Evolutionary conservation across 2,888 invertebrate genomes (phyloP).

Genomic region (Diarsia rubi): DNA sequence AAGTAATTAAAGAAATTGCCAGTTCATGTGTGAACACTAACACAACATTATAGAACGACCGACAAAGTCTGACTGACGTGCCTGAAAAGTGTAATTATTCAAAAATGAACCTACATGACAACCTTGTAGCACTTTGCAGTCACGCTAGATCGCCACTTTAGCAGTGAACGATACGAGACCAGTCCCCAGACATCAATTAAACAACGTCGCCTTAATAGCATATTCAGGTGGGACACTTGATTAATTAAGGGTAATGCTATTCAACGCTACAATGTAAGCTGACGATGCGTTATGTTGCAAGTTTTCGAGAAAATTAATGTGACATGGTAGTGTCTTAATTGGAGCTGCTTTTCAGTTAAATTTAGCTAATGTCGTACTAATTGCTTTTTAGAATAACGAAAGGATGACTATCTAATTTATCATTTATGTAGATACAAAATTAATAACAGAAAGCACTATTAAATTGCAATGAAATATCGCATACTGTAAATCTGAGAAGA

Average conservation of each 20-base stretch:
- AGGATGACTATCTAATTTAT: background rate
- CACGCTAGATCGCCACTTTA: background rate
- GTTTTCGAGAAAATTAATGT: constrained; percentile 24
- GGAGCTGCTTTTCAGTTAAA: constrained; percentile 10
- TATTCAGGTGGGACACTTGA: constrained; percentile 46
- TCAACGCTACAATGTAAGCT: constrained; percentile 25
- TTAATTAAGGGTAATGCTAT: constrained; percentile 40
- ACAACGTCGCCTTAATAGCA: constrained; percentile 38
- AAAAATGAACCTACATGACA: background rate
- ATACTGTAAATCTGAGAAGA: background rate
- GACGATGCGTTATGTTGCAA: constrained; percentile 41
- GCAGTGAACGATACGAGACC: background rate
- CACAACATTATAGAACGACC: background rate
- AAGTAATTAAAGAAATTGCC: background rate
- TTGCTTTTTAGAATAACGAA: background rate
- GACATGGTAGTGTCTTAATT: constrained; percentile 18
- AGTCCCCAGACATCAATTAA: constrained; percentile 43
- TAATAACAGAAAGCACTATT: background rate
- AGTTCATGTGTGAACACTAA: background rate
- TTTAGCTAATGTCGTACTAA: background rate
- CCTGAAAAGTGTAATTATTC: background rate
- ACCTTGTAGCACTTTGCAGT: constrained; percentile 2
- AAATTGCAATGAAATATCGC: background rate
- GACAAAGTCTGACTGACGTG: background rate
- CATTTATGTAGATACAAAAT: background rate